Conservation (phyloP, 2,113 vertebrate species). For the Ginglymostoma cirratum region DNA sequence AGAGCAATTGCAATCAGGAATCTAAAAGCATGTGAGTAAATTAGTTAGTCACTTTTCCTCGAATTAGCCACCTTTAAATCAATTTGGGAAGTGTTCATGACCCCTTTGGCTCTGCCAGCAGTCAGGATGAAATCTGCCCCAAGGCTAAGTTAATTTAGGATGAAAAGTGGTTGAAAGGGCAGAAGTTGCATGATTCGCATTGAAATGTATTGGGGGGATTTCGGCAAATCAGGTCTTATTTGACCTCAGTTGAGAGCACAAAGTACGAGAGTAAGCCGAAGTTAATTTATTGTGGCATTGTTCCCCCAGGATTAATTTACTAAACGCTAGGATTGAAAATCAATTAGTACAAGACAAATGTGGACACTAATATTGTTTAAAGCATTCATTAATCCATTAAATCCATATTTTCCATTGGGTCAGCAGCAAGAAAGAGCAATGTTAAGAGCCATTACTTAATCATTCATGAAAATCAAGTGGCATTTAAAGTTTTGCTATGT, state of each 20-base stretch:
- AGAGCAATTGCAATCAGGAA: not conserved
- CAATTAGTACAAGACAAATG: conserved; percentile 38
- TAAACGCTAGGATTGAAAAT: conserved; percentile 33
- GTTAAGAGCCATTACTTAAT: conserved; percentile 30
- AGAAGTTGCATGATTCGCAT: not conserved
- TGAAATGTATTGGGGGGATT: not conserved
- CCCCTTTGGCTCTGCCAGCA: not conserved
- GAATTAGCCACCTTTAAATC: not conserved
- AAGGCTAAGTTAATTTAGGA: not conserved
- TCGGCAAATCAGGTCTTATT: not conserved
- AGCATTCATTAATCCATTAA: conserved; percentile 35
- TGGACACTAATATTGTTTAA: conserved; percentile 23
- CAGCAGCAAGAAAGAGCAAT: conserved; percentile 28
- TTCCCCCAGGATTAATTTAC: conserved; percentile 24
- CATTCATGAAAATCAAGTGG: conserved; percentile 23
- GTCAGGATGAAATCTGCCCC: not conserved
- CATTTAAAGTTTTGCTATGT: not conserved
- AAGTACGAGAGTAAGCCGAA: not conserved
- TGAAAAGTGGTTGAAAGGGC: not conserved
- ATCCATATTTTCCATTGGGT: conserved; percentile 34
- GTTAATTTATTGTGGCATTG: not conserved
- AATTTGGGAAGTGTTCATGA: not conserved
- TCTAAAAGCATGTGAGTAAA: not conserved
- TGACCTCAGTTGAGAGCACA: not conserved
- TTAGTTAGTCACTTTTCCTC: not conserved